Conservation (phyloP, 1,140 invertebrate genomes). For the Pogonus chalceus region DNA sequence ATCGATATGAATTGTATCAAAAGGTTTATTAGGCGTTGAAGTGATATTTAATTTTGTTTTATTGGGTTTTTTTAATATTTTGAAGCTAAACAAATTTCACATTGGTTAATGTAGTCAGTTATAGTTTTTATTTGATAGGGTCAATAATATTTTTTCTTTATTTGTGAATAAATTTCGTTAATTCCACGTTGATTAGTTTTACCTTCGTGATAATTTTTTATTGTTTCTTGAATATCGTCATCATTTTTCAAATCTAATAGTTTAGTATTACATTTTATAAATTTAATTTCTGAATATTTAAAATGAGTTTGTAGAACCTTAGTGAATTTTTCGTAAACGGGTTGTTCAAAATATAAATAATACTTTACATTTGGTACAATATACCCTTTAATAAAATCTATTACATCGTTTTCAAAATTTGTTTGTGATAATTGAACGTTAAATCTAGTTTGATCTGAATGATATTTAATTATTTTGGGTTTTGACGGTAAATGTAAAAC, state of each 20-base stretch:
- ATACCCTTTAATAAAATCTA: too few species aligned
- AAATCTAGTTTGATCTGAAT: too few species aligned
- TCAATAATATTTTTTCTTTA: background rate
- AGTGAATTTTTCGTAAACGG: background rate
- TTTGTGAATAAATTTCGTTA: background rate
- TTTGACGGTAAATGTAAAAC: too few species aligned
- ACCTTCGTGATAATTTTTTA: background rate
- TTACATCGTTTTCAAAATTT: too few species aligned
- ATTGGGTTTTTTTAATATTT: background rate
- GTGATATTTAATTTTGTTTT: background rate
- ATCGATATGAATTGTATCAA: background rate
- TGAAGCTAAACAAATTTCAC: background rate
- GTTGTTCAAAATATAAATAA: too few species aligned
- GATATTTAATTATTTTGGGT: too few species aligned
- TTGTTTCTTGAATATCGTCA: background rate
- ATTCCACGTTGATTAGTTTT: background rate
- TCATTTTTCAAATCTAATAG: background rate
- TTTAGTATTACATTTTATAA: background rate
- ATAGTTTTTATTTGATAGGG: background rate
- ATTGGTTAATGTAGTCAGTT: background rate
- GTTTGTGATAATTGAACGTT: too few species aligned
- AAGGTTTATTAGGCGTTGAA: background rate
- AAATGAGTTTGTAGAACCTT: background rate
- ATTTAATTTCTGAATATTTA: background rate
- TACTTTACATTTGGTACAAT: too few species aligned